Conservation (phyloP, 1,140 invertebrate species). For the Pseudomyrmex flavicornis region DNA sequence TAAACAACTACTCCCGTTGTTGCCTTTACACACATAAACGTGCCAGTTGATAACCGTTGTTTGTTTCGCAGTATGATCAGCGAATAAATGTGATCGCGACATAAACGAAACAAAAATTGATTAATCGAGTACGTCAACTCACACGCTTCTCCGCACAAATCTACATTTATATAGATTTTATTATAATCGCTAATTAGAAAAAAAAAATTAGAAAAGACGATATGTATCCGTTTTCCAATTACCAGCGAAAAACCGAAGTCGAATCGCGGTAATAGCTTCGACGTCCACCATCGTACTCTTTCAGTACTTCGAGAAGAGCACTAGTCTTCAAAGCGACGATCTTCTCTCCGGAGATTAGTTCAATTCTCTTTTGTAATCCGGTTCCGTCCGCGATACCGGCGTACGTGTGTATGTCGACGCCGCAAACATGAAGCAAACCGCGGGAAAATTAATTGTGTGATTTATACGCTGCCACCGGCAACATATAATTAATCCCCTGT, state of each 20-base stretch:
- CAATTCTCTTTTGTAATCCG: neutral
- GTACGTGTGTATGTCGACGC: slow-evolving; percentile 72
- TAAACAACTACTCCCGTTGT: slow-evolving; percentile 4
- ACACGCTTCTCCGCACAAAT: too few relatives aligned
- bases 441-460: slow-evolving; percentile 81
- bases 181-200: neutral
- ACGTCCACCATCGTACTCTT: neutral
- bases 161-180: neutral
- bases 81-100: too few relatives aligned
- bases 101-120: too few relatives aligned
- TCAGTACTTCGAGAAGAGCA: neutral
- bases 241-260: neutral
- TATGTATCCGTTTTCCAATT: neutral
- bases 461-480: slow-evolving; percentile 81
- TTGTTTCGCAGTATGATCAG: too few relatives aligned
- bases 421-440: slow-evolving; percentile 63
- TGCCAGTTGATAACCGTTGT: slow-evolving; percentile 24
- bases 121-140: too few relatives aligned
- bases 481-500: slow-evolving; percentile 82
- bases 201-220: neutral
- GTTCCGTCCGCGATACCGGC: slow-evolving; percentile 36
- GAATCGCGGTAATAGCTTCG: neutral
- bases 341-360: neutral
- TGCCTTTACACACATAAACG: slow-evolving; percentile 24
- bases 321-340: neutral